Conservation (phyloP, 2,797 vertebrate species). For the Sebastes minor region DNA sequence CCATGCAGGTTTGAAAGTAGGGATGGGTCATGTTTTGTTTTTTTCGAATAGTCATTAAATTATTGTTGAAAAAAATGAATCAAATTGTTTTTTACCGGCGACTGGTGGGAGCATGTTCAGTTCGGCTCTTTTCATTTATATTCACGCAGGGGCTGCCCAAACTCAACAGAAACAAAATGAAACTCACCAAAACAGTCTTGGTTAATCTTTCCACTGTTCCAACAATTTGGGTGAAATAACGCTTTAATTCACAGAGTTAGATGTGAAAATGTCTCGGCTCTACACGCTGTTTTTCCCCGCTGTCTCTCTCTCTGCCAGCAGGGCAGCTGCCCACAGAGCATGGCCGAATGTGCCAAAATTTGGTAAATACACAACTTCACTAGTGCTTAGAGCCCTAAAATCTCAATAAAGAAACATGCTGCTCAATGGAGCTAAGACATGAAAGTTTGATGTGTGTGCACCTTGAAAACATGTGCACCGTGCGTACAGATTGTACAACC, state of each 20-base stretch:
- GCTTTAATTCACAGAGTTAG: background rate
- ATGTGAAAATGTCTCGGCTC: background rate
- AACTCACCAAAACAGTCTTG: background rate
- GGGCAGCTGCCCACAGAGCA: background rate
- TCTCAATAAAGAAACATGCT: background rate
- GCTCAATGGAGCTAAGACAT: background rate
- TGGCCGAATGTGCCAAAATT: background rate
- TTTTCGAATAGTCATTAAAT: background rate
- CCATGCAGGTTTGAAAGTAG: background rate
- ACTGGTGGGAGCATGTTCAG: background rate
- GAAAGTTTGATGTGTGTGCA: background rate
- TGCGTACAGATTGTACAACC: background rate
- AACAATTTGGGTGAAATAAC: background rate
- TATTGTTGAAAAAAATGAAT: background rate
- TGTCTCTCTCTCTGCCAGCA: too few relatives aligned
- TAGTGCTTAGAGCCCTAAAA: background rate
- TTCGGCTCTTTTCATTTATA: background rate
- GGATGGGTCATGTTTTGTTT: background rate
- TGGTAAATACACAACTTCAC: background rate
- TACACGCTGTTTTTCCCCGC: too few relatives aligned
- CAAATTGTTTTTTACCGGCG: too few relatives aligned
- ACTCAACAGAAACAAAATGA: background rate
- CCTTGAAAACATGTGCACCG: background rate
- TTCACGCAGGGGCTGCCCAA: background rate
- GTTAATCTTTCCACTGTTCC: background rate